A percentile compares a stretch with the other conserved stretches of the same genome.
phyloP scores from a whole-genome alignment of 2,888 invertebrate species.

The Aporophyla nigra region DNA sequence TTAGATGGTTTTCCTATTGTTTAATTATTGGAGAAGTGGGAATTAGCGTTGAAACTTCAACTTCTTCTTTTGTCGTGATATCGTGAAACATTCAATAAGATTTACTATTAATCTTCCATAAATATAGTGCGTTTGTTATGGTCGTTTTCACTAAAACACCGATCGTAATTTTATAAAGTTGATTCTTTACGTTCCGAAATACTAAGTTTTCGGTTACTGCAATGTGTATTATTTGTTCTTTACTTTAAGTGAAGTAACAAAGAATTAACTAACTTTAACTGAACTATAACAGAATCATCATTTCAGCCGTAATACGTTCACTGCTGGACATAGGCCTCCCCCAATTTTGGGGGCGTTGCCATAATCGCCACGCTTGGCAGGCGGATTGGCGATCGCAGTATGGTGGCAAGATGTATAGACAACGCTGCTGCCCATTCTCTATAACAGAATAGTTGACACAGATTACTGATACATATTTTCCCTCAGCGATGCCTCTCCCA shows the following conservation, averaged over 20 bases:
- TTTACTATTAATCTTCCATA: not conserved
- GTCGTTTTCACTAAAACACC: not conserved
- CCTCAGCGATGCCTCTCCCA: constrained; percentile 24
- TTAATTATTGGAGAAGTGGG: not conserved
- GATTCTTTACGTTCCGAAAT: not conserved
- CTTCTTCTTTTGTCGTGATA: not conserved
- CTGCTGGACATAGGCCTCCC: too few relatives aligned
- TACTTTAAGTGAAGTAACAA: not conserved
- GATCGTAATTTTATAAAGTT: not conserved
- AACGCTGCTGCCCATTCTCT: too few relatives aligned
- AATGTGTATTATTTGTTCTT: not conserved
- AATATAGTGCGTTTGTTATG: not conserved
- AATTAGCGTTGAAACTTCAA: not conserved
- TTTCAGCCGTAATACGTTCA: too few relatives aligned
- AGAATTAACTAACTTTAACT: not conserved
- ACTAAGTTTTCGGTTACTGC: not conserved
- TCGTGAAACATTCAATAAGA: not conserved
- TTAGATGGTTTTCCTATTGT: constrained; percentile 25
- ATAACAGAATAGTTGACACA: constrained; percentile 9
- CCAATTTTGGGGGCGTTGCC: too few relatives aligned
- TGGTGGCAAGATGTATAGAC: too few relatives aligned
- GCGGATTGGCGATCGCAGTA: too few relatives aligned
- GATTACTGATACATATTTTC: constrained; percentile 44
- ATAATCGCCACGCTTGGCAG: too few relatives aligned
- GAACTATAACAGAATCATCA: not conserved